Evolutionary conservation across 1,140 invertebrate species (phyloP), one percentile per base, ranked within the genome.

Genomic region (Zaprionus camerounensis): DNA sequence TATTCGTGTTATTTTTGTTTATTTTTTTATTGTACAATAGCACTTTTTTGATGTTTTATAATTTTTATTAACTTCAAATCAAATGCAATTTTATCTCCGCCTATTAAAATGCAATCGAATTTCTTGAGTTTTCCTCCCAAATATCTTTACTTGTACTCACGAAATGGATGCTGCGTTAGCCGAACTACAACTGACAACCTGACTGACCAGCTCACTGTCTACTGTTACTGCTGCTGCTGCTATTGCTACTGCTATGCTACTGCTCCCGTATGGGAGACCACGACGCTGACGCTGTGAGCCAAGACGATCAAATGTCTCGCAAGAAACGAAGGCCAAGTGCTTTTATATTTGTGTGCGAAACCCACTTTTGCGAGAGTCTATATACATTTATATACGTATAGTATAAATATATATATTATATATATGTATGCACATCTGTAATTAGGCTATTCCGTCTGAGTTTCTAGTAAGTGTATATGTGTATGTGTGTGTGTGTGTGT

Each of bases 271-370:
- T 58, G 71, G 67, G 76, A 69, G 73, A 58, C 81, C 58, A 70
- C 81, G 81, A 82, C 71, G 81, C 81, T 77, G 41, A 80, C 77
- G 77, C 84, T 83, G 78, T 80, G 73, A 85, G 82, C 79, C 76
- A 92, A 92, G 91, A 92, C 91, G 91, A 85, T 85, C 78, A 70
- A 92, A 92, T 92, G 91, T 92, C 91, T 92, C 84, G 75, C 88
- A 92, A 92, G 91, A 90, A 91, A 85, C 76, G 79, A 76, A 78
- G 69, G 78, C 64, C 84, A 81, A 81, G 74, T 78, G 80, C 84
- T 92, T 92, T 92, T 92, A 92, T 92, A 88, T 90, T 91, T 78
- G 71, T 62, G 55, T 88, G 77, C 78, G 76, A 80, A 76, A 71
- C 69, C 68, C 73, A 76, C 28, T 65, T 66, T 65, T 63, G 26